Evolutionary conservation across 2,797 vertebrate species (phyloP), one percentile per base, ranked within the genome.

Genomic region (Microhierax caerulescens): DNA sequence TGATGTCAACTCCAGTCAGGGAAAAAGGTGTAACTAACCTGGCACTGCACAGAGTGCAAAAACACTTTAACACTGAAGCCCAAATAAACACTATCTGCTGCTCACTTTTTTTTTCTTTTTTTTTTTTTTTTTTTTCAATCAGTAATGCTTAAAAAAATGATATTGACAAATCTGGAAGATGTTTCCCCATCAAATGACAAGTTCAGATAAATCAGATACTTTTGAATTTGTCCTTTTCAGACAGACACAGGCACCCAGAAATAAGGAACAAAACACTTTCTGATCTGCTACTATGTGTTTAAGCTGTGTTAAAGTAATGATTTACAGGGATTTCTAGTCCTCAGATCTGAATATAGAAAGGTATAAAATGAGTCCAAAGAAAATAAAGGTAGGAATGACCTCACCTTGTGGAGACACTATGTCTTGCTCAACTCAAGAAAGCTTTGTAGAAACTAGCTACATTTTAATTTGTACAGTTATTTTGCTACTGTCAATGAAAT

Each of bases 381-480:
- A 96, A 98, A 97, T 86, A 97, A 92, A 93, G 82, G 90, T 90
- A 65, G 88, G 41, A 72, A 65, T 97, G 96, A 97, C 36, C 94
- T 97, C 97, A 97, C 45, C 67, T 37, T 51, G 24, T 50, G 86
- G 79, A 96, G 96, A 94, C 96, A 84, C 51, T 5, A 1, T 57
- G 95, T 97, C 96, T 70, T 86, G 74, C 89, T 94, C 37, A 60
- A 7, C 30, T 60, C 51, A 20, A 61, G 89, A 57, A 61, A 73
- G 70, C 76, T 72, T 25, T 80, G 54, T 39, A 87, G 78, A 68
- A 90, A 41, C 30, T 15, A 43, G 21, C 63, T 45, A 9, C 24
- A 2, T n/a, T 81, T 79, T 19, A 32, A 50, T 81, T 17, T n/a
- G 48, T 34, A 20, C 25, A 39, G 32, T n/a, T 48, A 28, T 36